Conservation (phyloP, 1,140 invertebrate genomes). For the Ditylenchus dipsaci region DNA sequence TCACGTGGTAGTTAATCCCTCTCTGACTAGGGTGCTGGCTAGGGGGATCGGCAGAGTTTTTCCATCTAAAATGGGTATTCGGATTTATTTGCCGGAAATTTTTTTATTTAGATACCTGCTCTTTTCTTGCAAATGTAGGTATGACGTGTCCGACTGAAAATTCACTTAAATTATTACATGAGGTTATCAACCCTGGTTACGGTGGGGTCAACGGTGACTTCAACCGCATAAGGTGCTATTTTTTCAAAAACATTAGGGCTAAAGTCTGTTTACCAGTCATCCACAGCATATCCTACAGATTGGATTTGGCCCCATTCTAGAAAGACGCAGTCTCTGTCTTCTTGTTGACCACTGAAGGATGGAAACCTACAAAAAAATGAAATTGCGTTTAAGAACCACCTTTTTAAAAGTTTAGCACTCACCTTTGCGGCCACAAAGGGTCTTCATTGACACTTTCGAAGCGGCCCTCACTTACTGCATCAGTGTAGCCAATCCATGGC, state of each 20-base stretch:
- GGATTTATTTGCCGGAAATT: no score
- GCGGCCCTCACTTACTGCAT: slow-evolving; percentile 29
- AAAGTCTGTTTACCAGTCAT: slow-evolving; percentile 24
- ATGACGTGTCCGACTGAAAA: slow-evolving; percentile 10
- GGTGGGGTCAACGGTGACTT: no score
- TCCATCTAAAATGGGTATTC: slow-evolving; percentile 2
- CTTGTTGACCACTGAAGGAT: slow-evolving; percentile 13
- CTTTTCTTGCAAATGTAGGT: slow-evolving; percentile 20
- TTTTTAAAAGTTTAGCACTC: not conserved
- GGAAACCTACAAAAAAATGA: slow-evolving; percentile 30
- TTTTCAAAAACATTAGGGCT: no score
- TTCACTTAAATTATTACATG: no score
- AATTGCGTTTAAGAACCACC: no score
- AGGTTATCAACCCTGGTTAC: no score
- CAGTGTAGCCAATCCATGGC: slow-evolving; percentile 44
- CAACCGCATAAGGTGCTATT: no score
- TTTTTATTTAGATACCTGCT: no score
- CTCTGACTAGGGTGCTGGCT: not conserved
- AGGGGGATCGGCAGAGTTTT: not conserved
- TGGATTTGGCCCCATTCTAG: slow-evolving; percentile 34
- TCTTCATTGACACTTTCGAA: slow-evolving; percentile 36
- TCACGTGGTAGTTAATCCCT: not conserved
- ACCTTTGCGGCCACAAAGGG: slow-evolving; percentile 42
- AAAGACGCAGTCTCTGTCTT: slow-evolving; percentile 38
- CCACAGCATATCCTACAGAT: slow-evolving; percentile 25